Base-by-base conservation (phyloP, 2,797 vertebrate species). In the Phoebastria nigripes region DNA sequence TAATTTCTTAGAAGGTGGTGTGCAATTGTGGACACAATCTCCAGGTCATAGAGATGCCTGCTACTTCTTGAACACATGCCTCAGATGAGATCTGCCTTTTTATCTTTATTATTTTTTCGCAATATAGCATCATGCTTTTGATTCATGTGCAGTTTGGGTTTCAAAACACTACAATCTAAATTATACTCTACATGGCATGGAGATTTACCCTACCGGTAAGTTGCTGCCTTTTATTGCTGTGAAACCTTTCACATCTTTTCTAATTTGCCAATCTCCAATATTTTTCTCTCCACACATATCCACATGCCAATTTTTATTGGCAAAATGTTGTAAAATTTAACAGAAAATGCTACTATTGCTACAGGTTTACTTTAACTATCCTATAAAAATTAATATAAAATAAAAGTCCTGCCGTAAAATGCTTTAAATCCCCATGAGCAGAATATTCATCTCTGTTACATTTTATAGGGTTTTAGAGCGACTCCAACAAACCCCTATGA, bases 361-460 rank as follows among this genome's bases (percentile, higher is more conserved):
- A 35, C 44, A 84, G 67, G 62, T 90, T 93, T 94, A 76, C 54
- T 93, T 88, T 83, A 91, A 79, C 11, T 54, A 58, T 58, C 49
- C 41, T n/a, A 79, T 96, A 90, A 96, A 93, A 95, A 89, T 69
- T 87, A 93, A 91, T 96, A 92, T 42, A 82, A 80, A 95, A 89
- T 73, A 92, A 93, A 95, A 94, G 5, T 35, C 18, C 35, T 4
- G 0, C 39, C 1, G 1, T 90, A 88, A 96, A 93, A 86, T 3
- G 2, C 25, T 90, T 88, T 41, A n/a, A 91, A 93, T 33, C 4
- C 42, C 8, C 42, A 51, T 19, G 31, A 81, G 70, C 28, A 86
- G 20, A 72, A 33, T 70, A 89, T 76, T 94, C 7, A 69, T 82
- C 65, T 91, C 39, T 46, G 26, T 81, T 88, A 61, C 15, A 42